Evolutionary conservation across 2,797 vertebrate species (phyloP).

Genomic region (Tympanoctomys barrerae): DNA sequence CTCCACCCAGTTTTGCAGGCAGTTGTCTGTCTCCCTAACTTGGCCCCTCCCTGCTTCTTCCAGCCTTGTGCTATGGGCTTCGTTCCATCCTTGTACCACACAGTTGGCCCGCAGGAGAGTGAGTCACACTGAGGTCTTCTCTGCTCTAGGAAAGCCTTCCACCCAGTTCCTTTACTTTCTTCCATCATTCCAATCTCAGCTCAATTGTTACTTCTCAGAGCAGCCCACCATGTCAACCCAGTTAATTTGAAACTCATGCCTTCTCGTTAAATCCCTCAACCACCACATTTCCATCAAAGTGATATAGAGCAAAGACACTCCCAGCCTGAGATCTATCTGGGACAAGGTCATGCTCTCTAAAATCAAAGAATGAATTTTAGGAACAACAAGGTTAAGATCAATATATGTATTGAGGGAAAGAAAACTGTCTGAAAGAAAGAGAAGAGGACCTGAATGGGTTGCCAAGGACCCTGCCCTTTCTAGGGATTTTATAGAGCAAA

Average conservation of each 20-base stretch:
- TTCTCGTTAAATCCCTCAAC: background rate
- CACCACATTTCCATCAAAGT: background rate
- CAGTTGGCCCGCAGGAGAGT: background rate
- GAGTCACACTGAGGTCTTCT: background rate
- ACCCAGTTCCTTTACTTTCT: background rate
- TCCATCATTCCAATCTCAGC: background rate
- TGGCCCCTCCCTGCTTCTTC: rapidly evolving
- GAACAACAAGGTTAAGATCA: too few relatives aligned
- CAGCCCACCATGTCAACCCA: background rate
- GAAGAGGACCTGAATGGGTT: too few relatives aligned
- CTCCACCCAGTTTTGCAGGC: background rate
- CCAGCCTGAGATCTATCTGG: too few relatives aligned
- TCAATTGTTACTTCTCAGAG: background rate
- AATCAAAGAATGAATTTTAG: too few relatives aligned
- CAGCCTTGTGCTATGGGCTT: background rate
- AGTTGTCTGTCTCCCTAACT: background rate
- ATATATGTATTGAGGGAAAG: too few relatives aligned
- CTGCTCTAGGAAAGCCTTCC: background rate
- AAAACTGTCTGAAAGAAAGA: too few relatives aligned
- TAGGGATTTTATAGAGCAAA: too few relatives aligned
- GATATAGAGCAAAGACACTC: too few relatives aligned
- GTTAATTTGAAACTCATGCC: background rate
- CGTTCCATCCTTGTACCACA: background rate
- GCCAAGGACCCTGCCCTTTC: too few relatives aligned
- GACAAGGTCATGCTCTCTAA: too few relatives aligned